Base-by-base conservation (phyloP, 2,113 vertebrate genomes). In the Noctilio leporinus region DNA sequence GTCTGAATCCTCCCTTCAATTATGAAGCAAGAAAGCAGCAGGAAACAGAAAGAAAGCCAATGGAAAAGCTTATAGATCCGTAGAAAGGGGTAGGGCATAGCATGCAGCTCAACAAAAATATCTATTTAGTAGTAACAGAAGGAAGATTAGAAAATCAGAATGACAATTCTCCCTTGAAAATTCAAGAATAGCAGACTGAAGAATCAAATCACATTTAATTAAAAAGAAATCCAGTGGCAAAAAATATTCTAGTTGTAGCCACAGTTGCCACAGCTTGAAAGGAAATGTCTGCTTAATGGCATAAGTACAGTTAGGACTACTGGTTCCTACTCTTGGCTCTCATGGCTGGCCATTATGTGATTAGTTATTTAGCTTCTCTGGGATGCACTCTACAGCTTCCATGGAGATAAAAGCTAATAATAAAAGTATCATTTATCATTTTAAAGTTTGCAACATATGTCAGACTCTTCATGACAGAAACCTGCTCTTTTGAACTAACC, bases 1-100 rank as follows among this genome's bases (percentile, higher is more conserved):
- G 99, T 99, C 99, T 99, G 99, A 99, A 99, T 99, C 99, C 99
- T 99, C 99, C 99, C 99, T 99, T 99, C 99, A 99, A 98, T 98
- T 98, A 98, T 98, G 99, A 99, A 99, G 99, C 98, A 98, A 98
- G 98, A 98, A 98, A 98, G 98, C 98, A 98, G 98, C 99, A 99
- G 99, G 98, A 99, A 99, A 99, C 98, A 99, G 99, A 99, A 98
- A 99, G 99, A 99, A 98, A 99, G 99, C 99, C 99, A 99, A 99
- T 99, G 99, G 99, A 98, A 99, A 98, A 99, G 98, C 98, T 98
- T 98, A 99, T 97, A 98, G 98, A 98, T 98, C 98, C 98, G 93
- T 97, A 97, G 96, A 97, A 97, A 98, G 97, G 97, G 93, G 49
- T 0, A 98, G 97, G 97, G 62, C 85, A 97, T 35, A 93, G 97